Evolutionary conservation across 1,140 invertebrate genomes (phyloP), one percentile per base, ranked within the genome.

Genomic region (Rhopalosiphum maidis): DNA sequence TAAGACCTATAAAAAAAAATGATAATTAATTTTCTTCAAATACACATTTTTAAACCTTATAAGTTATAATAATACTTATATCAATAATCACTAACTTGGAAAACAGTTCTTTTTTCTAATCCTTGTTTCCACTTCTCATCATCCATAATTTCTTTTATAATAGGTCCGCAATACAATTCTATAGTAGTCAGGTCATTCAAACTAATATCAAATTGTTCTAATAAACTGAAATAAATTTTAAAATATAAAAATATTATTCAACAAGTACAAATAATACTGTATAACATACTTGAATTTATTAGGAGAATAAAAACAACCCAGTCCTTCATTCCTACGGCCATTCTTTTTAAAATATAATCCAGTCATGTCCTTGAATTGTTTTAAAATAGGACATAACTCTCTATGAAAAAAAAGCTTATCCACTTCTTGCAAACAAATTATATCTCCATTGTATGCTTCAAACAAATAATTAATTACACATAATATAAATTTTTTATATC

Each of bases 401-500:
- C 96, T 95, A 35, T 97, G 95, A 95, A 97, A 99, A 46, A 98
- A 95, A 95, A 97, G 98, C 23, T 94, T 95, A 95, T 99, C 98
- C 0, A 99, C 98, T 96, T 99, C 98, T 97, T 99, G 98, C 25
- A 99, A 95, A 94, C 98, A 99, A 68, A 99, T 96, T 86, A 99
- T 96, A 95, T 99, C 98, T 54, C 97, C 96, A 96, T 99, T 98
- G 94, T 98, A 99, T 35, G 98, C 98, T 97, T 94, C 92, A 95
- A 94, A 94, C 90, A 95, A 46, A 82, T 55, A 94, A 93, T 83
- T 25, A 43, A 43, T 43, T 21, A 9, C 21, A 30, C 23, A 60
- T 60, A 90, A 60, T 60, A 35, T 35, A 89, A 41, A 90, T 35
- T 21, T 55, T 55, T 54, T 54, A 54, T 11, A 35, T 37, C 9